A percentile compares a stretch with the other conserved stretches of the same genome.
These are phyloP conservation scores for Aurelia aurita DNA, from an alignment of 30 jellyfish, hydroid and myxozoan species.

Conservation along the genomic window DNA sequence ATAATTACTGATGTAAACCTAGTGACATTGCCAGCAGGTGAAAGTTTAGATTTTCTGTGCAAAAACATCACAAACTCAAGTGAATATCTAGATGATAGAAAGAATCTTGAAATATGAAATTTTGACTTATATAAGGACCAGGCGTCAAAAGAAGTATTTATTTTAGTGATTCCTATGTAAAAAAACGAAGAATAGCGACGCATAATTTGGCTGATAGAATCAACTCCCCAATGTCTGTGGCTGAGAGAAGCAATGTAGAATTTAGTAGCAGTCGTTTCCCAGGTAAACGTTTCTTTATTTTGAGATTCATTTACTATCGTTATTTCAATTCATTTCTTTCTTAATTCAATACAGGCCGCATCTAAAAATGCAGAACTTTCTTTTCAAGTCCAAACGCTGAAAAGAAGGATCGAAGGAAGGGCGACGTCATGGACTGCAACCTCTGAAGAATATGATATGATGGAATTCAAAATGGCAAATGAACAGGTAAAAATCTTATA, in stretches of 20 bases:
- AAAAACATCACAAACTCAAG: no score
- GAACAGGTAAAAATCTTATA: constrained; percentile 35
- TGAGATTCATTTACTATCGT: background rate
- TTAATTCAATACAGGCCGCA: constrained; percentile 58
- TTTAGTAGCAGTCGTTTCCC: constrained; percentile 56
- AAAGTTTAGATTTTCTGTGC: no score
- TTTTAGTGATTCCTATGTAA: no score
- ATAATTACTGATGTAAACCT: constrained; percentile 42
- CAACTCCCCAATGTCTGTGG: constrained; percentile 21
- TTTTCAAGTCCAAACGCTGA: constrained; percentile 90
- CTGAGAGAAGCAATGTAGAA: background rate
- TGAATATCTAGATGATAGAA: no score
- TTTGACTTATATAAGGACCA: no score
- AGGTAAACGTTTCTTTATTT: constrained; percentile 1
- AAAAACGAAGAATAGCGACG: no score
- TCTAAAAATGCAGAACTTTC: constrained; percentile 82
- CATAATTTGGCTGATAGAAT: no score
- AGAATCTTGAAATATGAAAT: no score
- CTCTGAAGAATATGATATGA: constrained; percentile 26
- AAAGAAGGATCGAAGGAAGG: constrained; percentile 91
- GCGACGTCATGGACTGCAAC: constrained; percentile 13
- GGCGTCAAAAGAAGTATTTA: no score
- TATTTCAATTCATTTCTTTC: background rate
- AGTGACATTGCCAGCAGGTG: constrained; percentile 35
- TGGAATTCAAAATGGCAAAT: constrained; percentile 49